Evolutionary conservation across 2,113 vertebrate genomes (phyloP).

Genomic region (Glaucidium brasilianum): DNA sequence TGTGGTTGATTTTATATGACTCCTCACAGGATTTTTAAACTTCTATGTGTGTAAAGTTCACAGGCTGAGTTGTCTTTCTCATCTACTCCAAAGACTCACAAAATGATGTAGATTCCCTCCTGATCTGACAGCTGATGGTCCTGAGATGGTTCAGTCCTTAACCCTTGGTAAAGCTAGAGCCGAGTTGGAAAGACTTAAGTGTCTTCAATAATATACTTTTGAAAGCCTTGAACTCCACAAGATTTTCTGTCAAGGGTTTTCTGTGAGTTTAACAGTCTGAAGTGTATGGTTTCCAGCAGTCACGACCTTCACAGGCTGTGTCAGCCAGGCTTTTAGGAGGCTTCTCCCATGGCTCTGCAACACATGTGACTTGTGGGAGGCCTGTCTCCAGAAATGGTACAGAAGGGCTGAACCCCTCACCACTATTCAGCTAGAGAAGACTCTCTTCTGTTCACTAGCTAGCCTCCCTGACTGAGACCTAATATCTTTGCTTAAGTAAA

Average conservation of each 20-base stretch:
- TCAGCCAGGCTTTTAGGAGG: background rate
- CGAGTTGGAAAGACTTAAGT: background rate
- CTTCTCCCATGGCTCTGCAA: background rate
- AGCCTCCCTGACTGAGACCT: background rate
- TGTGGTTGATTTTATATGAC: background rate
- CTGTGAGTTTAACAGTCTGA: background rate
- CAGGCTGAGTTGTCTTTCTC: background rate
- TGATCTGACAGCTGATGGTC: background rate
- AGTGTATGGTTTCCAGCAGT: background rate
- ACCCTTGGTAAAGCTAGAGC: background rate
- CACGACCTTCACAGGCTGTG: background rate
- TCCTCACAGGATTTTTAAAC: background rate
- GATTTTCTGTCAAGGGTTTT: constrained; percentile 8
- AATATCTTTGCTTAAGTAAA: background rate
- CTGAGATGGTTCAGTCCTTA: background rate
- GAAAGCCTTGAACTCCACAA: background rate
- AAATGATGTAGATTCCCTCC: background rate
- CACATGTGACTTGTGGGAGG: background rate
- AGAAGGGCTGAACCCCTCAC: background rate
- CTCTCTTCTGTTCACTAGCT: background rate
- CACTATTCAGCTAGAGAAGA: background rate
- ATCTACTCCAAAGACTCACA: background rate
- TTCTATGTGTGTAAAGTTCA: background rate
- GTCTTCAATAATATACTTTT: background rate
- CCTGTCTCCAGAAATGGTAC: background rate